Conservation (phyloP, 2,797 vertebrate species). For the Sebastes elongatus region DNA sequence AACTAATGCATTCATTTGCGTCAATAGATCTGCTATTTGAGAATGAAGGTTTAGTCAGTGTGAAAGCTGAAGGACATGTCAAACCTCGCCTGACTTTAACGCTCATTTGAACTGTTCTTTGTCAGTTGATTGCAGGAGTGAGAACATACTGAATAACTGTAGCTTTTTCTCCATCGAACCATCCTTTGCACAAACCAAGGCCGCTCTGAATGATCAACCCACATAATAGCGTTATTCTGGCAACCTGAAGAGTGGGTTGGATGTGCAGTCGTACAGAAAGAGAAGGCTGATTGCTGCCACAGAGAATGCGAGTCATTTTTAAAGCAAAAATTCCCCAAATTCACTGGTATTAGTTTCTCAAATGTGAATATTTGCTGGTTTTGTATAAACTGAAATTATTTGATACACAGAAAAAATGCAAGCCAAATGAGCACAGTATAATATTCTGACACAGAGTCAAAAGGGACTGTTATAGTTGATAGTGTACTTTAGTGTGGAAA, state of each 20-base stretch:
- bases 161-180: background rate
- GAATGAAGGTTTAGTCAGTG: background rate
- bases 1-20: background rate
- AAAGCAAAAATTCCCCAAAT: background rate
- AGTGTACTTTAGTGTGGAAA: background rate
- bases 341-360: background rate
- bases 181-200: conserved; percentile 51
- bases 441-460: background rate
- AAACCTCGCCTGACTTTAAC: background rate
- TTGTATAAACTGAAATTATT: background rate
- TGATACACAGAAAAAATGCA: background rate
- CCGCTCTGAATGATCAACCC: conserved; percentile 24
- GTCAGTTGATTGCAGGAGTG: background rate
- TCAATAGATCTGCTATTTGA: background rate
- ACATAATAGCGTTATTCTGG: conserved; percentile 19
- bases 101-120: background rate
- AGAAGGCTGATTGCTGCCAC: conserved; percentile 33
- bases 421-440: background rate
- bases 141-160: background rate
- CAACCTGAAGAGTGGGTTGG: conserved; percentile 28
- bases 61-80: background rate
- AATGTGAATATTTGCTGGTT: background rate
- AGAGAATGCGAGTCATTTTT: conserved; percentile 5
- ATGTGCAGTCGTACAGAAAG: background rate
- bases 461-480: too few species aligned